Evolutionary conservation across 2,797 vertebrate genomes (phyloP), one percentile per base, ranked within the genome.

Genomic region (Mallotus villosus): DNA sequence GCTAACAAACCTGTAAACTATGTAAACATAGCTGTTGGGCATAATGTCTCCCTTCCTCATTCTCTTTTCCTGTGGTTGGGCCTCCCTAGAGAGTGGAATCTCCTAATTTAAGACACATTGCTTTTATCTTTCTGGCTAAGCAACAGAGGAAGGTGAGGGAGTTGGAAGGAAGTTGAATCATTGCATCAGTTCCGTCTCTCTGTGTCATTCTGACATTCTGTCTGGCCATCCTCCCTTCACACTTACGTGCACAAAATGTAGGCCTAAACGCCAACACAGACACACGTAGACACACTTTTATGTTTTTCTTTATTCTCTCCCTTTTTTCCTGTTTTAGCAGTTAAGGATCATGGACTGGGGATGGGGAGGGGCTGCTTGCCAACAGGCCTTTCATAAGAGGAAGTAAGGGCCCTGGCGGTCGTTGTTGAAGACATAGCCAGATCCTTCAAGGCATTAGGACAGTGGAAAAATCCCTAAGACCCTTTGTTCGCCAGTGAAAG

Each of bases 61-160:
- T 69, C 65, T 71, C 71, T 70, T 60, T 65, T 59, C 63, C 62
- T 51, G 63, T 78, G 78, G 53, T 58, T 75, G 79, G 32, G 82
- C 85, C 89, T 87, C 81, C 84, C 81, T 83, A 85, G 85, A 4
- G 57, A 92, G 85, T 86, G 92, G 92, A 93, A 93, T 90, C 85
- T 88, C 16, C 90, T 93, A 92, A 93, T 92, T 92, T 84, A 84
- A 91, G 89, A 85, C 91, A 91, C 90, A 92, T 93, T 93, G 91
- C 86, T 91, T 60, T 51, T 84, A 19, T 68, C 81, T 87, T 77
- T 79, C 76, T 77, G 78, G 86, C 84, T 81, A 76, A 86, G 78
- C 72, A 74, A 78, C 79, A 77, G 75, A 92, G 92, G 92, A 92
- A 93, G 87, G 89, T 46, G 59, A 72, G 67, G 59, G 59, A 81